Conservation (phyloP, 2,797 vertebrate genomes). For the Prionace glauca region DNA sequence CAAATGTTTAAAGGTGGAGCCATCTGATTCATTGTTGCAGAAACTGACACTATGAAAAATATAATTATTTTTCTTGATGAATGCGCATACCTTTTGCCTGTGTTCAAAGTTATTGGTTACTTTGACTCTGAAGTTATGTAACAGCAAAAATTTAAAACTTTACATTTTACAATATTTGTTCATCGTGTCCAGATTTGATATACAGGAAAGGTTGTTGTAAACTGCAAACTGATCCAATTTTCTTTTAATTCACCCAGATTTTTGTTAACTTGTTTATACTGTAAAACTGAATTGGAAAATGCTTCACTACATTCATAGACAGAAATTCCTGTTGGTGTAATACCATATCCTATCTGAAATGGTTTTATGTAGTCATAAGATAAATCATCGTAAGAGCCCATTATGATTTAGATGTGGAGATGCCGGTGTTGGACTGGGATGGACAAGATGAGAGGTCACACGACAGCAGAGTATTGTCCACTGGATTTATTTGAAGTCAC, state of each 20-base stretch:
- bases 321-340: background rate
- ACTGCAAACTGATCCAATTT: background rate
- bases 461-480: too few relatives aligned
- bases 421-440: too few relatives aligned
- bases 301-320: background rate
- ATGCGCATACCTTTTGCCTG: background rate
- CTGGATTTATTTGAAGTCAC: too few relatives aligned
- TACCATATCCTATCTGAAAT: too few relatives aligned
- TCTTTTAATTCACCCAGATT: background rate
- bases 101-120: background rate
- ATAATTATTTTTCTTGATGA: background rate
- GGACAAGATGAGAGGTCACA: too few relatives aligned
- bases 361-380: background rate
- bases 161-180: background rate
- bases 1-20: background rate
- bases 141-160: background rate
- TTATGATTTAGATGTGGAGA: too few relatives aligned
- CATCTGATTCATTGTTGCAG: background rate
- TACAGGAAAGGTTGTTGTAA: background rate
- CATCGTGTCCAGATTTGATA: background rate
- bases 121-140: background rate
- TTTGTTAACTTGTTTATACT: background rate
- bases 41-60: slow-evolving; percentile 6
- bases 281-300: background rate
- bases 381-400: background rate